Evolutionary conservation across 2,113 vertebrate genomes (phyloP).

Genomic region (Ophthalmolycus amberensis): DNA sequence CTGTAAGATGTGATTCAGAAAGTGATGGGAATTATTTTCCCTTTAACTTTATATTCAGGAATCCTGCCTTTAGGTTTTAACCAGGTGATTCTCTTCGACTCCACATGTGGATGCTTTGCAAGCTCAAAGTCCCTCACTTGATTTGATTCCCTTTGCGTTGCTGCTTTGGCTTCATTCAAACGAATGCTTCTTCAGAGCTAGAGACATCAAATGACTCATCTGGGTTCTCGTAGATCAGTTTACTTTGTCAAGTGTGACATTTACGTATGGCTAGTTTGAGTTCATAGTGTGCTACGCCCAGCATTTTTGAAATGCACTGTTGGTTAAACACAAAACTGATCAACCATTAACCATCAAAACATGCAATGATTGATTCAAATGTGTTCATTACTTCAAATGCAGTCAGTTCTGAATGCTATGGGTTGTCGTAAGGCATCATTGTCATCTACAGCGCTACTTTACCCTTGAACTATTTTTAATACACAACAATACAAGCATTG

Average conservation of each 20-base stretch:
- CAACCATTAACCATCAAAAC: neutral
- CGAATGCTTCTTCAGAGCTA: constrained; percentile 16
- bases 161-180: constrained; percentile 10
- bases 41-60: neutral
- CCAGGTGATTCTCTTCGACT: constrained; percentile 15
- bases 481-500: neutral
- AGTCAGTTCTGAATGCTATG: neutral
- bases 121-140: constrained; percentile 9
- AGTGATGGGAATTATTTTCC: neutral
- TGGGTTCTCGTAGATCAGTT: neutral
- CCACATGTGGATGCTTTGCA: constrained; percentile 3
- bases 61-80: constrained; percentile 1
- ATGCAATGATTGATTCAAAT: neutral
- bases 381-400: constrained; percentile 2
- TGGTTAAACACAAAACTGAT: neutral
- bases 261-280: neutral
- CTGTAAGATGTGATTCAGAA: neutral
- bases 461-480: neutral
- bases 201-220: constrained; percentile 22
- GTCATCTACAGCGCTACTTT: neutral
- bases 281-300: constrained; percentile 15
- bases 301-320: neutral
- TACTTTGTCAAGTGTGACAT: constrained; percentile 28
- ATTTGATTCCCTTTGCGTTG: constrained; percentile 33
- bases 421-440: constrained; percentile 4